These are phyloP conservation scores for Caenorhabditis sulstoni DNA, from an alignment of 2,888 invertebrate species.

Conservation along the genomic window DNA sequence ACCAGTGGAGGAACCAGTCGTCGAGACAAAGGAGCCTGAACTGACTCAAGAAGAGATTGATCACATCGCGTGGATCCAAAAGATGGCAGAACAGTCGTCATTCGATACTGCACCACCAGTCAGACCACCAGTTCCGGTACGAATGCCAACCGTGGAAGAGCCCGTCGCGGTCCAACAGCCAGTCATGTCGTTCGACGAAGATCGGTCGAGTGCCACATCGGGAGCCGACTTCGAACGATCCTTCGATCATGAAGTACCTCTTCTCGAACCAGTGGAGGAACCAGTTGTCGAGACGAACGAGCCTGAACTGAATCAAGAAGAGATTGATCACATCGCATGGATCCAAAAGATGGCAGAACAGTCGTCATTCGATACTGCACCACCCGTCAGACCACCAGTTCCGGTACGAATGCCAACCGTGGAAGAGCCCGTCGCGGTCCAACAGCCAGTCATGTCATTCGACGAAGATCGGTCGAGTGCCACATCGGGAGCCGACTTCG, in stretches of 20 bases:
- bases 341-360: constrained; percentile 31
- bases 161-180: background rate
- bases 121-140: constrained; percentile 19
- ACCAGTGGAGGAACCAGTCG: background rate
- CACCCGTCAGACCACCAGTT: background rate
- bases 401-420: background rate
- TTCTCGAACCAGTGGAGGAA: constrained; percentile 28
- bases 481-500: constrained; percentile 7
- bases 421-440: background rate
- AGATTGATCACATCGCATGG: constrained; percentile 41
- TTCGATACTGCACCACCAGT: constrained; percentile 25
- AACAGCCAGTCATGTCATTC: background rate
- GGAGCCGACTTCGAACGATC: constrained; percentile 22
- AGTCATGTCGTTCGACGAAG: constrained; percentile 3
- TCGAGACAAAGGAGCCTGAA: background rate
- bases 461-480: constrained; percentile 9
- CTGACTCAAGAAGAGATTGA: constrained; percentile 51
- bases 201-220: constrained; percentile 16
- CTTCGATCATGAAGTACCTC: constrained; percentile 24
- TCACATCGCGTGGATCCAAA: constrained; percentile 53
- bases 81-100: constrained; percentile 37
- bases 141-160: constrained; percentile 21
- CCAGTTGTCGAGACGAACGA: background rate
- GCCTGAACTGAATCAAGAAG: constrained; percentile 29
- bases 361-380: constrained; percentile 24